Conservation (phyloP, 2,888 invertebrate species). For the Prenolepis imparis region DNA sequence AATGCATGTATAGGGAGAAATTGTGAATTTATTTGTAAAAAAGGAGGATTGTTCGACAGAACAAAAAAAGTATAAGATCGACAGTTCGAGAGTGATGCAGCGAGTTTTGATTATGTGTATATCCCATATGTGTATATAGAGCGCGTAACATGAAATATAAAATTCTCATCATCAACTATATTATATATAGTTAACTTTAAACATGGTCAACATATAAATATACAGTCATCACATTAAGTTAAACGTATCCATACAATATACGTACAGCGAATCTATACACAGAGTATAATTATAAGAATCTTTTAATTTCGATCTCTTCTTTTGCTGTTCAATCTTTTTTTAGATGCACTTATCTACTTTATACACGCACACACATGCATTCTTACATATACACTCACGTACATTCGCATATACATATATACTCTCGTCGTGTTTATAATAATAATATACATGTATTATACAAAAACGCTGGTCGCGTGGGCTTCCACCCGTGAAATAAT, state of each 20-base stretch:
- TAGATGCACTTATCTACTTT: neutral
- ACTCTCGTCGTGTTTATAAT: slow-evolving; percentile 62
- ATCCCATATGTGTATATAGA: slow-evolving; percentile 69
- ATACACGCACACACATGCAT: slow-evolving; percentile 70
- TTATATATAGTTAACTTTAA: slow-evolving; percentile 77
- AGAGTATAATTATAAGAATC: slow-evolving; percentile 66
- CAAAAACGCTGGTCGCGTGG: slow-evolving; percentile 27
- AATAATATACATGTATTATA: slow-evolving; percentile 25
- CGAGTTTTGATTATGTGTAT: slow-evolving; percentile 72
- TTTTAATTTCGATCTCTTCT: slow-evolving; percentile 50
- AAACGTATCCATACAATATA: slow-evolving; percentile 72
- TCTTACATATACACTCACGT: slow-evolving; percentile 66
- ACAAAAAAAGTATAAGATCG: slow-evolving; percentile 72
- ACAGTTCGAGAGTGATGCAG: slow-evolving; percentile 73
- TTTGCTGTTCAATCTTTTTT: slow-evolving; percentile 30
- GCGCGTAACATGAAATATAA: slow-evolving; percentile 84
- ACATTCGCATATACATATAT: slow-evolving; percentile 50
- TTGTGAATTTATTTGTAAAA: slow-evolving; percentile 80
- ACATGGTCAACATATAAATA: slow-evolving; percentile 85
- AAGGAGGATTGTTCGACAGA: slow-evolving; percentile 73
- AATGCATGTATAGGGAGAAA: slow-evolving; percentile 71
- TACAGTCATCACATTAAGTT: slow-evolving; percentile 82
- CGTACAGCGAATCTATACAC: slow-evolving; percentile 78
- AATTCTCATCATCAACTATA: slow-evolving; percentile 84
- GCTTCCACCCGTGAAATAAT: slow-evolving; percentile 51